These are phyloP conservation scores for Athrips mouffetella DNA, from an alignment of 2,888 invertebrate genomes.

Conservation along the genomic window DNA sequence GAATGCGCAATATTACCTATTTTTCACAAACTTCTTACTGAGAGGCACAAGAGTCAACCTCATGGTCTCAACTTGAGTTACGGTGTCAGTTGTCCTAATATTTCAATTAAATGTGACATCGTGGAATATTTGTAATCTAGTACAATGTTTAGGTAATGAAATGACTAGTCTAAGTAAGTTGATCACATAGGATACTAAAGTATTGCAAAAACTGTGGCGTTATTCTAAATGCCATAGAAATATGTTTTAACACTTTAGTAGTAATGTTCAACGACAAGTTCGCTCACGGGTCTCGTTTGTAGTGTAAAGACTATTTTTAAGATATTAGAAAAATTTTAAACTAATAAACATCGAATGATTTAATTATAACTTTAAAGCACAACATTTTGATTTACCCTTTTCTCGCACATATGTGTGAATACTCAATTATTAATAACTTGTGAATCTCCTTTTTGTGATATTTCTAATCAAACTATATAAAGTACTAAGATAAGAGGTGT, in stretches of 20 bases:
- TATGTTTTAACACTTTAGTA: background rate
- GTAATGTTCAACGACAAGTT: conserved; percentile 40
- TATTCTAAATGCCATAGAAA: background rate
- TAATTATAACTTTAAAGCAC: conserved; percentile 25
- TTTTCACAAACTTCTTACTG: conserved; percentile 93
- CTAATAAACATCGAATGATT: conserved; percentile 40
- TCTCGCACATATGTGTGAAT: conserved; percentile 14
- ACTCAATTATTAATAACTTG: conserved; percentile 22
- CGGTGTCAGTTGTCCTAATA: conserved; percentile 94
- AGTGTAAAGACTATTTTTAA: conserved; percentile 22
- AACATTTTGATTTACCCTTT: conserved; percentile 22
- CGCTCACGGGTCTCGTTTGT: conserved; percentile 48
- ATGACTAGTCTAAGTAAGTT: background rate
- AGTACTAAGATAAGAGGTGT: conserved; percentile 13
- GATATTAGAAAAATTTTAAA: conserved; percentile 9
- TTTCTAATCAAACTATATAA: conserved; percentile 24
- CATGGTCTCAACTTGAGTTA: conserved; percentile 83
- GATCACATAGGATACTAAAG: background rate
- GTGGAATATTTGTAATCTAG: conserved; percentile 89
- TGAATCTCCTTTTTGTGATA: conserved; percentile 32
- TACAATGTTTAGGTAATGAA: background rate
- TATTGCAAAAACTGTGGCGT: no score
- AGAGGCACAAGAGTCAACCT: conserved; percentile 85
- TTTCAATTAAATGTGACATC: conserved; percentile 96
- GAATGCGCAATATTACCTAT: conserved; percentile 93